Evolutionary conservation across 2,888 invertebrate genomes (phyloP).

Genomic region (Seira sanloemensis): DNA sequence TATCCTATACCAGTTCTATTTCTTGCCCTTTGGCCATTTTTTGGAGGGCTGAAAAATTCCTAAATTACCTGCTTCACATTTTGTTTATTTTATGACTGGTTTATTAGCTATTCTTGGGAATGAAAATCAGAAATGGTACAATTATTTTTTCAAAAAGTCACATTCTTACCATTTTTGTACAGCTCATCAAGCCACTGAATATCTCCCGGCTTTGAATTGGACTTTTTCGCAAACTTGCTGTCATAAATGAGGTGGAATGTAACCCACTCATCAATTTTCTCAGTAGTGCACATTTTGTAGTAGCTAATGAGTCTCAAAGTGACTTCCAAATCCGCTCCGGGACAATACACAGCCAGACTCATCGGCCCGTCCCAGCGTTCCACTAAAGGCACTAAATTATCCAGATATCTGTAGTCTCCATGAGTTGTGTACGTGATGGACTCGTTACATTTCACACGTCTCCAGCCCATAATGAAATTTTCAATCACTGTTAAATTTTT

Average conservation of each 20-base stretch:
- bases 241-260: constrained; percentile 94
- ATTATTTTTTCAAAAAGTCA: not conserved
- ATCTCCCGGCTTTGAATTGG: constrained; percentile 23
- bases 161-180: constrained; percentile 44
- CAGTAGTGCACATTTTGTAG: constrained; percentile 84
- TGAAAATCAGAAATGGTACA: no score
- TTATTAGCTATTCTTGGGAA: no score
- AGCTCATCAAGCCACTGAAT: constrained; percentile 49
- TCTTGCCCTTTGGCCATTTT: no score
- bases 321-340: constrained; percentile 87
- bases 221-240: constrained; percentile 86
- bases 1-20: no score
- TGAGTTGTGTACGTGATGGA: constrained; percentile 94
- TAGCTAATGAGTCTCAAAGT: constrained; percentile 88
- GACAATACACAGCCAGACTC: constrained; percentile 91
- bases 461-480: constrained; percentile 53
- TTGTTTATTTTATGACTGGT: no score
- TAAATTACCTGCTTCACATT: no score
- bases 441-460: constrained; percentile 83
- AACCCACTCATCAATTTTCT: constrained; percentile 85
- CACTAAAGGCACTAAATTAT: constrained; percentile 89
- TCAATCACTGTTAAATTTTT: constrained; percentile 60
- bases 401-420: constrained; percentile 92
- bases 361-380: constrained; percentile 92
- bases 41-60: no score